Evolutionary conservation across 1,140 invertebrate genomes (phyloP), one percentile per base, ranked within the genome.

Genomic region (Trichonephila inaurata): DNA sequence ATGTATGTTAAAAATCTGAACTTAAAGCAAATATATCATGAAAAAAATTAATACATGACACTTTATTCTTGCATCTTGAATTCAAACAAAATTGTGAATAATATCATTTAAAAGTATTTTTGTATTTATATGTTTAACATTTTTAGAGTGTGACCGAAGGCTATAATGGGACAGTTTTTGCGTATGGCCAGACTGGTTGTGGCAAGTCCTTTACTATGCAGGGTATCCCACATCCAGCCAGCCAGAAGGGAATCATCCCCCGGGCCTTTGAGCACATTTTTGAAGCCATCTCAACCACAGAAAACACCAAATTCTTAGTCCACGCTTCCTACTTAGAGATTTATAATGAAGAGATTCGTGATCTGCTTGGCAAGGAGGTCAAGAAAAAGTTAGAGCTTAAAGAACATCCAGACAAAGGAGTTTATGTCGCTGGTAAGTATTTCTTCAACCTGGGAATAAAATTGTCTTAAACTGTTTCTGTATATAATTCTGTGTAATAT

Each of bases 291-390:
- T 97, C 98, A 14, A 97, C 98, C 0, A 97, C 97, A 18, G 97
- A 97, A 81, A 97, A 97, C 92, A 97, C 97, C 28, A 98, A 98
- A 95, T 99, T 98, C 95, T 96, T 99, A 72, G 98, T 98, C 0
- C 96, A 98, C 90, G 97, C 98, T n/a, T 98, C 98, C 85, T 99
- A 99, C 95, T 96, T 99, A 69, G 98, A 99, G 96, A 99, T 99
- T 81, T 99, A 99, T 96, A 99, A 98, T 96, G 98, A 99, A 96
- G 97, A 98, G 95, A 97, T 98, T 91, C 96, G 97, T 77, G 98
- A 98, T 95, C 96, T 98, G 12, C 95, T 98, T 0, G 97, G 97
- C 7, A 96, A 97, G 69, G 97, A 97, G 95, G 95, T 95, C 18
- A 97, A 97, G 95, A 96, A 96, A 86, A 97, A 97, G 95, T 95